Base-by-base conservation (phyloP, 2,113 vertebrate genomes). In the Neofelis nebulosa region DNA sequence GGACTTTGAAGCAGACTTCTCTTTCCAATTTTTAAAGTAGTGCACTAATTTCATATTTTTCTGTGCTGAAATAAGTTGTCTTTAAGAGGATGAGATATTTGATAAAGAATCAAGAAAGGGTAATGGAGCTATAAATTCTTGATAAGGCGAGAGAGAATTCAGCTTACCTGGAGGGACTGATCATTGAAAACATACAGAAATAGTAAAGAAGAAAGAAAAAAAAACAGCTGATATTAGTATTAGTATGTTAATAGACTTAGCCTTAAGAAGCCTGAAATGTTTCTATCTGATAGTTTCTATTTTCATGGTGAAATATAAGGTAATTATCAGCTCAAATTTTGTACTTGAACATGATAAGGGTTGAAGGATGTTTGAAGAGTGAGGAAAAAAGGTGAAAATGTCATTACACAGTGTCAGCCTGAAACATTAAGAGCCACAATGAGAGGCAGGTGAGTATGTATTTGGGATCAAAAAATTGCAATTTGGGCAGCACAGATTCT, bases 261-360 rank as follows among this genome's bases (percentile, higher is more conserved):
- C 82, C 7, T 66, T 27, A 71, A 93, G 50, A 82, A 76, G 33
- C 76, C 5, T 83, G n/a, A 78, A 78, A 93, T 50, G 31, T 88
- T 78, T 91, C 63, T 69, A 5, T 36, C 15, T 94, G 91, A 91
- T 63, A 91, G n/a, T 55, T 52, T 65, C n/a, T 74, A 16, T 93
- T 91, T 90, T 94, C 61, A 71, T 78, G 55, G 50, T 83, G 68
- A 94, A 94, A 83, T 48, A 69, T 52, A 69, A 94, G 48, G 68
- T 45, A 82, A 91, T 91, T 87, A 94, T 91, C 57, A 94, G 81
- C 38, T 83, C 48, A 87, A 19, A 82, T 65, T 91, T n/a, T 78
- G 29, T 55, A 45, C 41, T 52, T 93, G 27, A 91, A 95, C 29
- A n/a, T 81, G 27, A 50, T 79, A 91, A 82, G 11, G 19, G 10